Evolutionary conservation across 1,140 invertebrate genomes (phyloP).

Genomic region (Hormaphis cornu): DNA sequence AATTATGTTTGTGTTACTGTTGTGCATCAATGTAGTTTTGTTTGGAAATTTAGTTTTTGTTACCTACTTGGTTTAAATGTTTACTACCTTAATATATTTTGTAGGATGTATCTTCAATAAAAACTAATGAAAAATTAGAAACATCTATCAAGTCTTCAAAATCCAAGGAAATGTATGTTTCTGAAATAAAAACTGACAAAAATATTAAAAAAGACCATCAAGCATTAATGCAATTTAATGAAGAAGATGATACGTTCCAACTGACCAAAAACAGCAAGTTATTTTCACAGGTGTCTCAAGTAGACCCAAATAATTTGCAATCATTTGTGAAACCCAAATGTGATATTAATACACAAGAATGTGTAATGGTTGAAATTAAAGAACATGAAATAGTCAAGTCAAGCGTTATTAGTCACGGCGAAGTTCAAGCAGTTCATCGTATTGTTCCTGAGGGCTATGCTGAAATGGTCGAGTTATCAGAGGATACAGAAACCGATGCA

Average conservation of each 20-base stretch:
- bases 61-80: neutral
- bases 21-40: neutral
- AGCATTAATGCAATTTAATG: conserved; percentile 4
- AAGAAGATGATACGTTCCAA: conserved; percentile 46
- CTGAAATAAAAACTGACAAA: neutral
- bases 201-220: neutral
- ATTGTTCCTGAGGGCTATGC: conserved; percentile 37
- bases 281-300: conserved; percentile 58
- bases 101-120: neutral
- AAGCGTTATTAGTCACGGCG: conserved; percentile 37
- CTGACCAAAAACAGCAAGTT: conserved; percentile 57
- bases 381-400: conserved; percentile 50
- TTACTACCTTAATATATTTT: neutral
- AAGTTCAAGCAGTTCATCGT: conserved; percentile 14
- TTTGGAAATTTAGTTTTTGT: too few relatives aligned
- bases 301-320: conserved; percentile 35
- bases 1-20: neutral
- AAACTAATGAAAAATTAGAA: neutral
- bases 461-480: conserved; percentile 48
- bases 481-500: conserved; percentile 48
- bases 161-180: neutral
- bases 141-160: neutral
- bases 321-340: neutral
- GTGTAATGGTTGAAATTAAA: conserved; percentile 50
- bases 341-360: conserved; percentile 35